Evolutionary conservation across 2,113 vertebrate genomes (phyloP), one percentile per base, ranked within the genome.

Genomic region (Osmerus eperlanus): DNA sequence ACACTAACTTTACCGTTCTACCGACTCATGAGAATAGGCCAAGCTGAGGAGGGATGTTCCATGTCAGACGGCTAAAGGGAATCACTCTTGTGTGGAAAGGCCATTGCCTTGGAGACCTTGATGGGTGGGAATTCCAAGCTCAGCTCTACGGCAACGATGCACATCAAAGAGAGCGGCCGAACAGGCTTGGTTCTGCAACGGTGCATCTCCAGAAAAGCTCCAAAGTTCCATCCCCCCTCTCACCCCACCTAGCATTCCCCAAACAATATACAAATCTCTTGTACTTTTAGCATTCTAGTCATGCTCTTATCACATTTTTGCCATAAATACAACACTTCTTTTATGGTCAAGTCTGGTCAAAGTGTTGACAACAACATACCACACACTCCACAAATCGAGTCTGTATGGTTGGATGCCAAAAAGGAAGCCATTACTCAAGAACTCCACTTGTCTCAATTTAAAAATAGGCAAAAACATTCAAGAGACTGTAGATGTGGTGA

Each of bases 101-200:
- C 59, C 19, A 25, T 84, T 55, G 47, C 61, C 72, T 64, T 66
- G 72, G 79, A 41, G 55, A 78, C 70, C 23, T 32, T 66, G 29
- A 74, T 25, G 47, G 41, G 65, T 36, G 52, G 63, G 72, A 70
- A 85, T 77, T 81, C 71, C 71, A 68, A 25, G 62, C 12, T 63
- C 11, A 61, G 53, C 69, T 71, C 65, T 73, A 78, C 77, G 60
- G 82, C 68, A 71, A 76, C 67, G 68, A 2, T 4, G 25, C 65
- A 73, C 65, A 79, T 74, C 61, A 74, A 72, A 76, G 68, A 19
- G 16, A 70, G 29, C 2, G 16, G 54, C 32, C 14, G 28, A 64
- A 64, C 41, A 16, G 62, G 23, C 6, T 62, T 13, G 65, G 68
- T 60, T 70, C 56, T 51, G 68, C 56, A 14, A 70, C 67, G 41